Base-by-base conservation (phyloP, 2,888 invertebrate genomes). In the Drosophila mayaguana region DNA sequence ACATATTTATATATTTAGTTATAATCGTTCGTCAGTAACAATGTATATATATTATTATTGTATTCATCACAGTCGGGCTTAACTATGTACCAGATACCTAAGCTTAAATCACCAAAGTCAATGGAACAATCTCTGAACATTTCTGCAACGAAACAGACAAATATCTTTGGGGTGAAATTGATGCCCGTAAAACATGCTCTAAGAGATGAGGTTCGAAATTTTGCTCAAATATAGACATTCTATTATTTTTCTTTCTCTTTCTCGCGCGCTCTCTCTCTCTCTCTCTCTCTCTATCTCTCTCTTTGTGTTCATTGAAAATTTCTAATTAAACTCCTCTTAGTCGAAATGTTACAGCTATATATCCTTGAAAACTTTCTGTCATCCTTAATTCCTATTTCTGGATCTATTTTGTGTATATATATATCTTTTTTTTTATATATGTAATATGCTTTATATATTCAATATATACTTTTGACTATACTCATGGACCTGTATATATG, bases 131-230 rank as follows among this genome's bases (percentile, higher is more conserved):
- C 16, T 9, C 14, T 4, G 50, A 73, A 73, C 32, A 65, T 64
- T 42, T 50, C 62, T 28, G 88, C 91, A 91, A 94, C 85, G 65
- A 93, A 91, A 83, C 91, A 93, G 75, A 88, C 92, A 74, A 93
- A 93, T 85, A 92, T 93, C 32, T 94, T 94, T 83, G 94, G 94
- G 87, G 93, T 94, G 34, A 94, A 93, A 78, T 80, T 92, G 43
- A 88, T 89, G 57, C 91, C 90, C 9, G 75, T 90, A 6, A 72
- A 68, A 56, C 75, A 77, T 66, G 64, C 57, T 45, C 54, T 72
- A 66, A 67, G 59, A 64, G 78, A 83, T 54, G 88, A 90, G 85
- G 90, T 91, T 89, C 74, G 84, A 76, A 50, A 54, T 40, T 8
- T 32, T 55, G 22, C n/a, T 20, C 14, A 32, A 28, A 50, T 11